Base-by-base conservation (phyloP, 2,888 invertebrate genomes). In the Ormyrus rosae region DNA sequence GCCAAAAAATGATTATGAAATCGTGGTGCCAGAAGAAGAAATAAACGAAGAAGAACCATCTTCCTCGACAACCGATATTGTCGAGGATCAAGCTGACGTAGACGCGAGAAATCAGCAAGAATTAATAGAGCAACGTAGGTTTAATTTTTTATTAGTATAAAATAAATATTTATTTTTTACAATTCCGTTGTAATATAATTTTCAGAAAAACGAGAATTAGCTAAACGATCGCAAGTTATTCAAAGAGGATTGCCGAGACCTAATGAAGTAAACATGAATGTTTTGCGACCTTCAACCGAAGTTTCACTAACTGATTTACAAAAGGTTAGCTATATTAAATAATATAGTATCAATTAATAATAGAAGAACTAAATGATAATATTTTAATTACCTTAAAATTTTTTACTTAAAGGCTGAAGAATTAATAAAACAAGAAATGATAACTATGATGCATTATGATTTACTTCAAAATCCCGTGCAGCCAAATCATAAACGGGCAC, bases 1-100 rank as follows among this genome's bases (percentile, higher is more conserved):
- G 1, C 99, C 99, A 0, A 96, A 96, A 85, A 99, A 99, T 90
- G 99, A 99, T 91, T 99, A 98, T 90, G 99, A 99, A 92, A 98
- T 99, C 87, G 98, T 99, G 61, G 96, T 99, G 11, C 98, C 99
- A 0, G 98, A 98, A 82, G 94, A 95, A 74, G 95, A 96, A 74
- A 92, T 92, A 69, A 92, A 92, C 45, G 92, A 92, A 13, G 91
- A 92, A 81, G 91, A 92, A 75, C 86, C 90, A 0, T 81, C 86
- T 58, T 82, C 85, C 9, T 82, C 87, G 34, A 75, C 84, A 60
- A 86, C 79, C 5, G 85, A 87, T 34, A 87, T 90, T 8, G 89
- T 96, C 0, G 97, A 97, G 87, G 98, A 97, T 91, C 97, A 97
- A 91, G 96, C 97, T 0, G 97, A 97, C 87, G 92, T 96, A 0